Base-by-base conservation (phyloP, 2,888 invertebrate genomes). In the Sarcophaga caerulescens region DNA sequence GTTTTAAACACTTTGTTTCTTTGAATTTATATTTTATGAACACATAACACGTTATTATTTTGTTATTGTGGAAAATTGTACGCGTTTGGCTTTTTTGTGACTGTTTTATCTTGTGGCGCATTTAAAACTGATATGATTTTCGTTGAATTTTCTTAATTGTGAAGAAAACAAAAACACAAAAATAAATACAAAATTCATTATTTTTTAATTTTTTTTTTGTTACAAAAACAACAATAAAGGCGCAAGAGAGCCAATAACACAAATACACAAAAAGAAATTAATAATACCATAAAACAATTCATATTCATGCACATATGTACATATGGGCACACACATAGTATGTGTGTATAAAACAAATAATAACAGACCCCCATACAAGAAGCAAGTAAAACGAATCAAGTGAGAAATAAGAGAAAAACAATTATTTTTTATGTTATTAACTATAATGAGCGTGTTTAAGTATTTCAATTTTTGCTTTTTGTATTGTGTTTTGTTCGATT, bases 101-200 rank as follows among this genome's bases (percentile, higher is more conserved):
- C 85, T 84, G 84, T 84, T 86, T 63, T 86, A 81, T 84, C 81
- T 78, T 75, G 81, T 70, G 84, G 77, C 68, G 70, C 81, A 78
- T 81, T 81, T 75, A 75, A 84, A 84, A 86, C 86, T 86, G 81
- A 84, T 81, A 78, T 75, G 78, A 78, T 74, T 84, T 78, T 62
- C 47, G 52, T 75, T 84, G 45, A 68, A 74, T 84, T 84, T 84
- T 74, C 84, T 84, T 78, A 84, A 68, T 81, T 81, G 75, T 78
- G 21, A 77, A 82, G 82, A 81, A 75, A 81, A 78, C 23, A 60
- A 78, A 69, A 74, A 23, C n/a, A 44, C 11, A 21, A 3, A 62
- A 68, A 74, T 69, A 74, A 52, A 80, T 63, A 75, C n/a, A 75
- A 78, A 74, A 65, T 85, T 86, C 81, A 81, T 81, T 81, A 86